Conservation (phyloP, 2,888 invertebrate genomes). For the Lasioglossum pauxillum region DNA sequence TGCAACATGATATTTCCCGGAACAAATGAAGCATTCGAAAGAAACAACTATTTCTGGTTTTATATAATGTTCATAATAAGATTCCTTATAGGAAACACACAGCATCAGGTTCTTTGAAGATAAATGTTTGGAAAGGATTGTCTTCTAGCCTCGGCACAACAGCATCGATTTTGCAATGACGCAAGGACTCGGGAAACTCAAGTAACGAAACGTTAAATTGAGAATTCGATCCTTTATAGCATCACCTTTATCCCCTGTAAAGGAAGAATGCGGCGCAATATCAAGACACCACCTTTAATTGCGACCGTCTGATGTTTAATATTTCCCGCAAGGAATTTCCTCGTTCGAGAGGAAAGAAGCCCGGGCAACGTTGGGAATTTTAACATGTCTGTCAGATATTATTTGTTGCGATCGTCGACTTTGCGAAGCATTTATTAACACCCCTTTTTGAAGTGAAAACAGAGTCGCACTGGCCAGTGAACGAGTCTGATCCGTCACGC, state of each 20-base stretch:
- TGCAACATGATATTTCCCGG: not conserved
- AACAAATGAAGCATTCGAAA: not conserved
- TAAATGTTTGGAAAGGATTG: not conserved
- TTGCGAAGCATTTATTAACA: not conserved
- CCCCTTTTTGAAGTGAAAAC: too few species aligned
- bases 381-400: not conserved
- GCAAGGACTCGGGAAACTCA: not conserved
- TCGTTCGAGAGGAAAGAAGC: not conserved
- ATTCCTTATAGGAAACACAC: not conserved
- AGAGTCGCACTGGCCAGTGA: too few species aligned
- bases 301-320: constrained; percentile 34
- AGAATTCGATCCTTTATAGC: not conserved
- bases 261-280: not conserved
- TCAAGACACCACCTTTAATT: constrained; percentile 34
- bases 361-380: not conserved
- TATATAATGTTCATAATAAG: not conserved
- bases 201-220: not conserved
- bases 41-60: not conserved
- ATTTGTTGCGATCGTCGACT: not conserved
- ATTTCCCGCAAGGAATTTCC: constrained; percentile 28
- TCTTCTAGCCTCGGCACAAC: not conserved
- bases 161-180: not conserved
- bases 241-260: not conserved
- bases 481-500: too few species aligned
- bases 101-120: not conserved